Conservation (phyloP, 2,888 invertebrate species). For the Hymenopus coronatus region DNA sequence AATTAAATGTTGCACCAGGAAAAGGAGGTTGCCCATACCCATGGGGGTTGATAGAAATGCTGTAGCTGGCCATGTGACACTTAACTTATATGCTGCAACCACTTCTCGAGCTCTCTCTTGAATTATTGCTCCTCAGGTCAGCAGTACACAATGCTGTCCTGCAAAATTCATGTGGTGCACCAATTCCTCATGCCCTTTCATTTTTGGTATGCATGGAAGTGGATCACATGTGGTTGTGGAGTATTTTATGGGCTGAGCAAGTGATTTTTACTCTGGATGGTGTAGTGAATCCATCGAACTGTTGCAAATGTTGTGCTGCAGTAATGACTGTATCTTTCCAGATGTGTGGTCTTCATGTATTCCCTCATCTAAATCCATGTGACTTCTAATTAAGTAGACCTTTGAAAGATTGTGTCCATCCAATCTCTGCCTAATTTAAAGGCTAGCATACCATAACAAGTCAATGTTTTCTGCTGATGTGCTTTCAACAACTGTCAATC, state of each 20-base stretch:
- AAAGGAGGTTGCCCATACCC: background rate
- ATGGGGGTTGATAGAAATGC: background rate
- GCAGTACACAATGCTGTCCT: background rate
- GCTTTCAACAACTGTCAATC: too few relatives aligned
- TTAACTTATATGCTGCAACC: background rate
- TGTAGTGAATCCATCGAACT: background rate
- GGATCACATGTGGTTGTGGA: background rate
- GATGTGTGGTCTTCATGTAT: background rate
- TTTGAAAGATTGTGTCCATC: too few relatives aligned
- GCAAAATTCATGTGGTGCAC: background rate
- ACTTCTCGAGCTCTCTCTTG: background rate
- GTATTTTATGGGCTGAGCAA: background rate
- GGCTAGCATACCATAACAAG: too few relatives aligned
- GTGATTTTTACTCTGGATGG: background rate
- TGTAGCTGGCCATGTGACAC: background rate
- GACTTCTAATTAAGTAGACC: too few relatives aligned
- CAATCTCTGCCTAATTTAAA: too few relatives aligned
- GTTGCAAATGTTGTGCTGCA: background rate
- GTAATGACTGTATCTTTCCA: background rate
- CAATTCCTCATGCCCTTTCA: background rate
- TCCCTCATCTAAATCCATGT: background rate
- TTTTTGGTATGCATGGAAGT: background rate
- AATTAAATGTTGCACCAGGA: too few relatives aligned
- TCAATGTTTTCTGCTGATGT: too few relatives aligned
- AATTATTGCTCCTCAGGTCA: background rate